A percentile compares a stretch with the other conserved stretches of the same genome.
Evolutionary conservation across 2,797 vertebrate genomes (phyloP).

Genomic region (Aeoliscus strigatus): DNA sequence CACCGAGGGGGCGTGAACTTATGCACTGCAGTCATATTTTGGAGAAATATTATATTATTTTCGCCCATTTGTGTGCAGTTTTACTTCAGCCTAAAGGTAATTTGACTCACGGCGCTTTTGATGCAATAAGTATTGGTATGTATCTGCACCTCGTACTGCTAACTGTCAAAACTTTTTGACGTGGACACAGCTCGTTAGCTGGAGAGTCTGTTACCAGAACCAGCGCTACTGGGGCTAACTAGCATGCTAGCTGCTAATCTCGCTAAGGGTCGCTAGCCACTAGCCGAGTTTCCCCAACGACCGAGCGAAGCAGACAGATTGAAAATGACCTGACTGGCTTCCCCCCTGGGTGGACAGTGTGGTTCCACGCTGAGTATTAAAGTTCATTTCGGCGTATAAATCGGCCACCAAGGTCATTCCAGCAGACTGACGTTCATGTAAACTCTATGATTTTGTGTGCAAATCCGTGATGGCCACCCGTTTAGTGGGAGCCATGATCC

Average conservation of each 20-base stretch:
- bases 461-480: constrained; percentile 53
- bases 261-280: constrained; percentile 30
- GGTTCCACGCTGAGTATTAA: accelerated
- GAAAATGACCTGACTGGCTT: not conserved
- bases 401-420: not conserved
- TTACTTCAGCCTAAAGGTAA: constrained; percentile 57
- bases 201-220: constrained; percentile 3
- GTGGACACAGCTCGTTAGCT: constrained; percentile 5
- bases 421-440: constrained; percentile 21
- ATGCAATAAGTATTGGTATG: not conserved
- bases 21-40: constrained; percentile 69
- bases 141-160: not conserved
- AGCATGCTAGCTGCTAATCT: constrained; percentile 12
- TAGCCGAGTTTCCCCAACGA: constrained; percentile 25
- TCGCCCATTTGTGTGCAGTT: constrained; percentile 28
- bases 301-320: not conserved
- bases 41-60: constrained; percentile 59
- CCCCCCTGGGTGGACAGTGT: accelerated
- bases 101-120: not conserved
- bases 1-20: constrained; percentile 70
- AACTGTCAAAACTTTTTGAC: constrained; percentile 47
- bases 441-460: constrained; percentile 30
- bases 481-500: constrained; percentile 68
- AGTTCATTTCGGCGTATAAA: accelerated
- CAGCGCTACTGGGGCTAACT: constrained; percentile 27